A percentile compares a stretch with the other conserved stretches of the same genome.
phyloP scores from a whole-genome alignment of 2,113 vertebrate species.

The Chauna torquata region DNA sequence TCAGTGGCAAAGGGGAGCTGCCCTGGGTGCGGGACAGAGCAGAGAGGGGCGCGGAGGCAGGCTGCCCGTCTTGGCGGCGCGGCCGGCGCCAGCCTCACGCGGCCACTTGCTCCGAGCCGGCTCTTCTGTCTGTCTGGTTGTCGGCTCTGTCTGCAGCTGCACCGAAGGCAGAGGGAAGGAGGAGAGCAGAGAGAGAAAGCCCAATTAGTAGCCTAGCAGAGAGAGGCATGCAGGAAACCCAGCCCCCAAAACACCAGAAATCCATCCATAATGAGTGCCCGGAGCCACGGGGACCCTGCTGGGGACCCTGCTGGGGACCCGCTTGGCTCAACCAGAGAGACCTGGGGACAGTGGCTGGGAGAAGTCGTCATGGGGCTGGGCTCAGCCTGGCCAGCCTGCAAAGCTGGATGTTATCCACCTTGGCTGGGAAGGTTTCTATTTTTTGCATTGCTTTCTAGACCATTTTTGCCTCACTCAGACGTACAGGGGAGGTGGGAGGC shows the following conservation, averaged over 20 bases:
- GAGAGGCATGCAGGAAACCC: conserved; percentile 72
- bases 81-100: conserved; percentile 39
- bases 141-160: conserved; percentile 73
- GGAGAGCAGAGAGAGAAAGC: conserved; percentile 65
- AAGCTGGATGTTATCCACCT: conserved; percentile 7
- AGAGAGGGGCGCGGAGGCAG: neutral
- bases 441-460: conserved; percentile 10
- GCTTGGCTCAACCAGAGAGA: fast-evolving
- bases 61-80: neutral
- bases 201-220: conserved; percentile 78
- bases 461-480: neutral
- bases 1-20: neutral
- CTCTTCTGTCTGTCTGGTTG: conserved; percentile 73
- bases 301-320: neutral
- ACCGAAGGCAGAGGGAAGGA: conserved; percentile 65
- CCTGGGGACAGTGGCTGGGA: neutral
- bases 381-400: neutral
- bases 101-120: conserved; percentile 65
- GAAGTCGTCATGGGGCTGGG: neutral
- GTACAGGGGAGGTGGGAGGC: neutral
- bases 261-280: neutral
- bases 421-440: conserved; percentile 6
- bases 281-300: neutral
- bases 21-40: neutral
- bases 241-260: conserved; percentile 35